phyloP scores from a whole-genome alignment of 2,888 invertebrate species.

The Chrysomela aeneicollis region DNA sequence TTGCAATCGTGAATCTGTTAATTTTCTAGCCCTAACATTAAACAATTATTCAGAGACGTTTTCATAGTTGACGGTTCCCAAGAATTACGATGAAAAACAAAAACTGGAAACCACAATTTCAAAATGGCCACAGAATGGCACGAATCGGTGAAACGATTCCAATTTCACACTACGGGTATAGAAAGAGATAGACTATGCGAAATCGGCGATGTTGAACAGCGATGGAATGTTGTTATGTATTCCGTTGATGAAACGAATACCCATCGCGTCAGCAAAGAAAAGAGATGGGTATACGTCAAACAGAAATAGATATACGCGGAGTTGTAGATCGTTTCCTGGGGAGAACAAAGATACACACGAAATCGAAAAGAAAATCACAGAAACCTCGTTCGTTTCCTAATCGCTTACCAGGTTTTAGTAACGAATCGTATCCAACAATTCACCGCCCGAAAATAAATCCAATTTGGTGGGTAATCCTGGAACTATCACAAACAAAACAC shows the following conservation, averaged over 20 bases:
- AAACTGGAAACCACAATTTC: slow-evolving; percentile 47
- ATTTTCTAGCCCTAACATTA: neutral
- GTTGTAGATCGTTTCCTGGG: slow-evolving; percentile 29
- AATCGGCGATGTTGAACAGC: slow-evolving; percentile 34
- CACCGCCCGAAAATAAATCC: slow-evolving; percentile 33
- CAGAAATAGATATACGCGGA: slow-evolving; percentile 26
- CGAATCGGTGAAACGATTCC: slow-evolving; percentile 24
- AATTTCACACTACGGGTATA: slow-evolving; percentile 25
- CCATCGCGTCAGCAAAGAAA: slow-evolving; percentile 45
- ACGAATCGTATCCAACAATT: slow-evolving; percentile 18
- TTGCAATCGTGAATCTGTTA: no score
- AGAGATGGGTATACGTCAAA: slow-evolving; percentile 33
- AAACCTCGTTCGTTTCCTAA: neutral
- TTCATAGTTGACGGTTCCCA: neutral
- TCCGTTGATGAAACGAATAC: slow-evolving; percentile 35
- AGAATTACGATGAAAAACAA: neutral
- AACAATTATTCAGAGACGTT: neutral
- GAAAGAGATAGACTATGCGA: slow-evolving; percentile 41
- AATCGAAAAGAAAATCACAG: slow-evolving; percentile 33
- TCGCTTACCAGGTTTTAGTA: slow-evolving; percentile 38
- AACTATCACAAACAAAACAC: slow-evolving; percentile 39
- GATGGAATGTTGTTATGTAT: slow-evolving; percentile 40
- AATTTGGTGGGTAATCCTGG: slow-evolving; percentile 33
- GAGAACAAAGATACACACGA: slow-evolving; percentile 40
- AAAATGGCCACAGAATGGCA: slow-evolving; percentile 53